Base-by-base conservation (phyloP, 2,797 vertebrate species). In the Molossus alvarezi region DNA sequence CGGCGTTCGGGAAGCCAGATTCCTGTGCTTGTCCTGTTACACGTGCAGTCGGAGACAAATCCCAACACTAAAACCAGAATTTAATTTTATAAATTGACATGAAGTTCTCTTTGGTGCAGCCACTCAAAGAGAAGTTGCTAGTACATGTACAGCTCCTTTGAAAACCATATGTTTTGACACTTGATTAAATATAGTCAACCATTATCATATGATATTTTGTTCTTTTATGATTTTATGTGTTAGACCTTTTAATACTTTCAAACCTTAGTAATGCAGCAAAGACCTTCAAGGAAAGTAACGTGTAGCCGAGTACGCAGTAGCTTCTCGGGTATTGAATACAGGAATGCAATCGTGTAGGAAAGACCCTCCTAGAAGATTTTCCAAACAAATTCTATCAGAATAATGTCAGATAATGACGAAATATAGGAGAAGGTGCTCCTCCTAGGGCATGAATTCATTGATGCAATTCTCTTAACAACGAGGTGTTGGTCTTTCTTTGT, bases 131-230 rank as follows among this genome's bases (percentile, higher is more conserved):
- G 27, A 94, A 84, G 72, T 55, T 45, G 9, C 48, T 91, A 71
- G 60, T 60, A 60, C 12, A 48, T 41, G 80, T 91, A 60, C 9
- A 18, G 11, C 13, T 53, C 21, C 53, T 91, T 71, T 94, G 45
- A 77, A 86, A 91, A 91, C 64, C n/a, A 18, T 57, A 21, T 64
- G 37, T 94, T 84, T 92, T 90, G 65, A 94, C 53, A 15, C 55
- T 85, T 82, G 21, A 60, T 69, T 82, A 72, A 57, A 29, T 90
- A 21, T 5, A 75, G 18, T 64, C 89, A 82, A 83, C 27, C 20
- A 33, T 86, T 88, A 89, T 41, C n/a, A 10, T 65, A 37, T 72
- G n/a, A 29, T 29, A 87, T 91, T 80, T 71, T 85, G 51, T 75
- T 57, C 41, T 88, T 86, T 62, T 57, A 9, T 65, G 72, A 27